phyloP scores from a whole-genome alignment of 2,797 vertebrate species.

The Aeoliscus strigatus region DNA sequence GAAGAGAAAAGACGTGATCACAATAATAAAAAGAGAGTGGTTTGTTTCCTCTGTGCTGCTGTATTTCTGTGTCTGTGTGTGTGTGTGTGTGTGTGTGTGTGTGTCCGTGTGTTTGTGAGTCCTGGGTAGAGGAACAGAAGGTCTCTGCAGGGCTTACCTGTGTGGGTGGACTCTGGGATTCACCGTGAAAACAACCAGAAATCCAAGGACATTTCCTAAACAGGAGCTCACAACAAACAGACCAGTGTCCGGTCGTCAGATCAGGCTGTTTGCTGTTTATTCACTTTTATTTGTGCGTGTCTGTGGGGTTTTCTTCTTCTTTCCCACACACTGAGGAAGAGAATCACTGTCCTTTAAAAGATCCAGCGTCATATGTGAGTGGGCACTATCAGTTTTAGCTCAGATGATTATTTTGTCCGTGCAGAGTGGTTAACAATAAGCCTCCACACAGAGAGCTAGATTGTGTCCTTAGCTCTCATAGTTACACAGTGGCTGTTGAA shows the following conservation, averaged over 20 bases:
- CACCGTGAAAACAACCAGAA: slow-evolving; percentile 76
- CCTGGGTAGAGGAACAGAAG: slow-evolving; percentile 77
- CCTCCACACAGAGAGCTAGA: slow-evolving; percentile 45
- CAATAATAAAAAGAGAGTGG: no score
- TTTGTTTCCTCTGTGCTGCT: slow-evolving; percentile 28
- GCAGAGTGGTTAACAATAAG: slow-evolving; percentile 48
- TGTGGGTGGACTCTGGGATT: slow-evolving; percentile 82
- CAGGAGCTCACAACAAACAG: slow-evolving; percentile 46
- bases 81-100: slow-evolving; percentile 7
- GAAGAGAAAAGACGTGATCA: no score
- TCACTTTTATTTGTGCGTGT: slow-evolving; percentile 7
- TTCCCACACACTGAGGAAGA: no score
- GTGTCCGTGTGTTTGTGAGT: slow-evolving; percentile 47
- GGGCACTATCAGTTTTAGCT: slow-evolving; percentile 46
- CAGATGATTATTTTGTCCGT: slow-evolving; percentile 53
- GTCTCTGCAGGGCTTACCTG: slow-evolving; percentile 80
- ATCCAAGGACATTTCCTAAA: slow-evolving; percentile 79
- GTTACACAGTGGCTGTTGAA: slow-evolving; percentile 60
- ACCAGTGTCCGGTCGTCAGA: slow-evolving; percentile 11
- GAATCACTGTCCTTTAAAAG: slow-evolving; percentile 23
- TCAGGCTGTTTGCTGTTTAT: slow-evolving; percentile 16
- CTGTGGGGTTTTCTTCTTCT: no score
- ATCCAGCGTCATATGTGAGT: slow-evolving; percentile 34
- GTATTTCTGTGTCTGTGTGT: slow-evolving; percentile 14
- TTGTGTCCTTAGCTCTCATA: slow-evolving; percentile 59